Conservation (phyloP, 2,888 invertebrate genomes). For the Gryllus longicercus region DNA sequence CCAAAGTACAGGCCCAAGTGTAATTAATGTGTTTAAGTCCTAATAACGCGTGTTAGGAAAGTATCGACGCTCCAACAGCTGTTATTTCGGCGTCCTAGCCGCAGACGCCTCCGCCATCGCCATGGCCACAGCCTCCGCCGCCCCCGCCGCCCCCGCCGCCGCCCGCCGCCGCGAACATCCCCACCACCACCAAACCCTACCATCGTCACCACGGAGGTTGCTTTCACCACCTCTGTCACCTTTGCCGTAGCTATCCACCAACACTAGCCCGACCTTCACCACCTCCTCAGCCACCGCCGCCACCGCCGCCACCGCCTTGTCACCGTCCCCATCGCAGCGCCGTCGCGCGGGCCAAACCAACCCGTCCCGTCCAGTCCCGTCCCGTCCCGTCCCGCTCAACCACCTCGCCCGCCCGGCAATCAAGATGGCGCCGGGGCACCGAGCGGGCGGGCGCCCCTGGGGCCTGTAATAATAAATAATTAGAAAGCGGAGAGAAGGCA, state of each 20-base stretch:
- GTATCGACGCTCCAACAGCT: constrained; percentile 29
- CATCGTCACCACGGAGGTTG: not conserved
- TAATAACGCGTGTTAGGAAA: constrained; percentile 25
- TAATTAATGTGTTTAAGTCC: constrained; percentile 24
- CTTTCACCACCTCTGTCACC: no score
- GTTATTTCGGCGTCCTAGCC: constrained; percentile 27
- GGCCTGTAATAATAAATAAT: constrained; percentile 33
- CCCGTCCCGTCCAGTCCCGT: no score
- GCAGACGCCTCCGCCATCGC: constrained; percentile 22
- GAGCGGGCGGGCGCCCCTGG: constrained; percentile 3
- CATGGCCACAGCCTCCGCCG: no score
- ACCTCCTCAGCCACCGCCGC: not conserved
- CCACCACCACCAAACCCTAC: no score
- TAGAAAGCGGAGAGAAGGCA: constrained; percentile 28
- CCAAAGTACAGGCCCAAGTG: not conserved
- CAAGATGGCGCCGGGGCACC: constrained; percentile 12
- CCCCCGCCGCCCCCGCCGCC: no score
- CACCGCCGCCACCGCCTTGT: no score
- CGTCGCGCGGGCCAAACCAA: no score
- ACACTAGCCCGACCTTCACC: not conserved
- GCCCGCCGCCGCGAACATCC: no score
- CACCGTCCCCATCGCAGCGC: no score
- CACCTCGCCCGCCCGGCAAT: not conserved
- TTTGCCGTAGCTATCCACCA: accelerated
- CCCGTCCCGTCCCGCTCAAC: not conserved